Evolutionary conservation across 2,888 invertebrate species (phyloP), one percentile per base, ranked within the genome.

Genomic region (Latrodectus elegans): DNA sequence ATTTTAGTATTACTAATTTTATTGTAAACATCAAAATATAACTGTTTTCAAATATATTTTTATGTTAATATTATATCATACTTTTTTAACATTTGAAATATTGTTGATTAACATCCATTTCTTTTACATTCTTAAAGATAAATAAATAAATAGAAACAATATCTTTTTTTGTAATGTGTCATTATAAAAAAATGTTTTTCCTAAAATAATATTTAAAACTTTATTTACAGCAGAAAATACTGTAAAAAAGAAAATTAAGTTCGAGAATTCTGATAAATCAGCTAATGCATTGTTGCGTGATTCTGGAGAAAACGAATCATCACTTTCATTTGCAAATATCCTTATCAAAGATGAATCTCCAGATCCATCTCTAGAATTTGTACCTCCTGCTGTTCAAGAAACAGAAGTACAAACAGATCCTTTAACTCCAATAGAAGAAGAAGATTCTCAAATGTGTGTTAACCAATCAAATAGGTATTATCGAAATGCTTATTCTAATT

Each of bases 341-440:
- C 60, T 86, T 67, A 81, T 64, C 8, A 75, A 78, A 72, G 88
- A 88, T 55, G 88, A 88, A 15, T 53, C 64, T 26, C 51, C 55
- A 38, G 84, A 82, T 6, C 60, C 67, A 38, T 22, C 22, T 26
- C 70, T 64, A n/a, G 88, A 84, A 26, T 64, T 60, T 38, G 15
- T 64, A 12, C 38, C 82, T 38, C 64, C 88, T 65, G 68, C 84
- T 72, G 68, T 88, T 17, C 83, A 84, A 80, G 88, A 88, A 65
- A 88, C 26, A 49, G 79, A 88, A 84, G 71, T 84, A 22, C 83
- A 84, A 53, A 76, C 84, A 15, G 88, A 88, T 71, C 79, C 75
- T n/a, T 51, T 84, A 22, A 70, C 55, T 17, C 52, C 68, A 51
- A 22, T 67, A n/a, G 71, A 82, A 15, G 87, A 87, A 52, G 78